Evolutionary conservation across 2,888 invertebrate genomes (phyloP).

Genomic region (Dinocampus coccinellae): DNA sequence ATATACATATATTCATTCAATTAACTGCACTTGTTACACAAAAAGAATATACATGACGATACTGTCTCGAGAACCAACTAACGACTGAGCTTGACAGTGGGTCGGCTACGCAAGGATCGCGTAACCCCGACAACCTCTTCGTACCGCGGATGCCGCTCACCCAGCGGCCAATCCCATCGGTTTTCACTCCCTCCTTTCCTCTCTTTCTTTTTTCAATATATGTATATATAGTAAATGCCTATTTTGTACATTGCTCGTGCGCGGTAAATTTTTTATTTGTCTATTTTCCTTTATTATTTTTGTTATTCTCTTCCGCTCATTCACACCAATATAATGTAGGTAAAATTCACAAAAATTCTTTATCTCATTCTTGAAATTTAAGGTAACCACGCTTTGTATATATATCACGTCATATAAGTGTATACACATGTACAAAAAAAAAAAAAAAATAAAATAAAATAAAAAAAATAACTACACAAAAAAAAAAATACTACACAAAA

Average conservation of each 20-base stretch:
- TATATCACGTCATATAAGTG: no score
- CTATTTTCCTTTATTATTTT: neutral
- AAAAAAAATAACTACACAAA: no score
- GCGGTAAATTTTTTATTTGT: neutral
- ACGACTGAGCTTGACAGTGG: conserved; percentile 45
- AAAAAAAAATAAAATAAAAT: no score
- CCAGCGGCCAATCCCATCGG: conserved; percentile 38
- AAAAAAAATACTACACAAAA: no score
- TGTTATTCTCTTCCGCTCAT: neutral
- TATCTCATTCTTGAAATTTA: no score
- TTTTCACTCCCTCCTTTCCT: conserved; percentile 5
- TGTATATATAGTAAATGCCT: conserved; percentile 4
- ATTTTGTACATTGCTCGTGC: neutral
- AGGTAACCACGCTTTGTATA: no score
- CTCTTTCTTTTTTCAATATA: neutral
- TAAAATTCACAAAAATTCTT: neutral
- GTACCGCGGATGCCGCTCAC: conserved; percentile 5
- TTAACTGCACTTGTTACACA: neutral
- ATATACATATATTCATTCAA: neutral
- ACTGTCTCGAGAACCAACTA: conserved; percentile 36
- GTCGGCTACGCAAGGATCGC: conserved; percentile 34
- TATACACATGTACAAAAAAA: no score
- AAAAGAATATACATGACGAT: neutral
- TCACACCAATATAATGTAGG: neutral
- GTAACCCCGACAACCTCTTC: conserved; percentile 45